These are phyloP conservation scores for Nilaparvata lugens DNA, from an alignment of 1,140 invertebrate species.

Conservation along the genomic window DNA sequence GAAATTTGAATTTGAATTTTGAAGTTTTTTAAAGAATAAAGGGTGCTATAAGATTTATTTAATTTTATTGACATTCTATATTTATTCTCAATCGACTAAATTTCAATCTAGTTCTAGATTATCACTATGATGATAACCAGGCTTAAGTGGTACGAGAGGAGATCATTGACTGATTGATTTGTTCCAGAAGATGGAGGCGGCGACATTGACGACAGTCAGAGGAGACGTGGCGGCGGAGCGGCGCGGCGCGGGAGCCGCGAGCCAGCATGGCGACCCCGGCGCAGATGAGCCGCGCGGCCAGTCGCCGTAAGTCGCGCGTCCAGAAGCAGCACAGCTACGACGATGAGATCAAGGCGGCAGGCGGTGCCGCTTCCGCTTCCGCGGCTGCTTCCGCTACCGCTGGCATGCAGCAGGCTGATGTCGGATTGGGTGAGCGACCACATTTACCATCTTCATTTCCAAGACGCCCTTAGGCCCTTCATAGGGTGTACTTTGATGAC, in stretches of 20 bases:
- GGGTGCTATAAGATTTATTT: no score
- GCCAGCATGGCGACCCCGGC: conserved; percentile 18
- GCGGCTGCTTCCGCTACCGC: neutral
- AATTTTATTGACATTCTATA: no score
- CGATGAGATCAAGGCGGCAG: conserved; percentile 60
- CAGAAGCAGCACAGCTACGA: conserved; percentile 70
- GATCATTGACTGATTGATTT: no score
- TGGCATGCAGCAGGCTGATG: conserved; percentile 26
- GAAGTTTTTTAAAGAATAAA: no score
- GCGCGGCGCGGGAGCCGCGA: conserved; percentile 21
- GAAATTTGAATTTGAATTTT: no score
- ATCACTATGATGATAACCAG: no score
- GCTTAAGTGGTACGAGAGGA: no score
- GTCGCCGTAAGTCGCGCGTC: conserved; percentile 55
- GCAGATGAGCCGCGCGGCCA: conserved; percentile 32
- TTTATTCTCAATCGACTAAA: no score
- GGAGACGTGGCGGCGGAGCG: conserved; percentile 33
- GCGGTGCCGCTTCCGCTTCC: conserved; percentile 27
- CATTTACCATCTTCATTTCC: no score
- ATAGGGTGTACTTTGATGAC: no score
- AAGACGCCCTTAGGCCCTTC: no score
- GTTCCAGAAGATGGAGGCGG: conserved; percentile 16
- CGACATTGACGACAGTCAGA: conserved; percentile 22
- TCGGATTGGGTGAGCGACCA: conserved; percentile 40
- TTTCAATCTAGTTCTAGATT: no score